Base-by-base conservation (phyloP, 2,888 invertebrate genomes). In the Torymus aiolomorphi region DNA sequence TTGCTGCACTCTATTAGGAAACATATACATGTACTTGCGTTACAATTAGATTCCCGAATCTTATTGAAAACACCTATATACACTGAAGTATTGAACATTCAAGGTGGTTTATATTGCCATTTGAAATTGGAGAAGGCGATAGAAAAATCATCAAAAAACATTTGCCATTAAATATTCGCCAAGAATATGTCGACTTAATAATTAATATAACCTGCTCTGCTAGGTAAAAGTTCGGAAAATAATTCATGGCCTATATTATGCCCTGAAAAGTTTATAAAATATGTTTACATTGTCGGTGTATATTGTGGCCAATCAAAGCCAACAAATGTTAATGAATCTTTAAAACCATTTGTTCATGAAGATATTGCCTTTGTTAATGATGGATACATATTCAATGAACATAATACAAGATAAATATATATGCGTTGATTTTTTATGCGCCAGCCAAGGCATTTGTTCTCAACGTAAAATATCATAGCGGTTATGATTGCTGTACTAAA, bases 361-460 rank as follows among this genome's bases (percentile, higher is more conserved):
- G 16, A 52, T 2, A 13, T 54, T 14, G 11, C 16, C 0, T 20
- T 67, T 18, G 49, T 72, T 2, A 16, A 61, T 2, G 62, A 76
- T 49, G 73, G 80, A 11, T 20, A 62, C 2, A 11, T 31, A 2
- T 1, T 49, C 12, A n/a, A 76, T 24, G 69, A 52, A 69, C 12
- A 14, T 2, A 31, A 1, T 65, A 69, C 10, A 56, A 54, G 13
- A 24, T 62, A 13, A 31, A 56, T 42, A n/a, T 66, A 16, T 77
- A 70, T 56, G 51, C 69, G 16, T 61, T 82, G 54, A 72, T 84
- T n/a, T 82, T 80, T 42, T 80, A 83, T 78, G 71, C 76, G 16
- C 82, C 82, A 49, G 83, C 84, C 18, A 83, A 83, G 78, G 72
- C 84, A 49, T 83, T 66, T 59, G 59, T 83, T 62, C 59, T 78